phyloP scores from a whole-genome alignment of 2,888 invertebrate species.

The Cylloceria caligata region DNA sequence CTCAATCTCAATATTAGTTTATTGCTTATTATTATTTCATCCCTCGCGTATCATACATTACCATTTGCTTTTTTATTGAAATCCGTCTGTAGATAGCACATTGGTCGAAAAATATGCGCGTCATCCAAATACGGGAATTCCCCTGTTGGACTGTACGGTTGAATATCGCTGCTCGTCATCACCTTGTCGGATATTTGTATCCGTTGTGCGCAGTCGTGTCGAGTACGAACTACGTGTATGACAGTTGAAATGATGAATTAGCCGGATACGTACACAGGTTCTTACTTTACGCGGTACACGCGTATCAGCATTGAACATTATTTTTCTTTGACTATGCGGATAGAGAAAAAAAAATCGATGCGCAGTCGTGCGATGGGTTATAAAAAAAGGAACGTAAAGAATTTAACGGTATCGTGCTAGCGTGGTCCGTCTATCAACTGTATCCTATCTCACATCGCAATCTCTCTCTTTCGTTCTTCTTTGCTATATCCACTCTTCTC shows the following conservation, averaged over 20 bases:
- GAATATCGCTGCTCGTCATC: conserved; percentile 22
- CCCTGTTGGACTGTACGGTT: neutral
- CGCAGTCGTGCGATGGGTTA: conserved; percentile 62
- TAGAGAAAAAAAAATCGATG: conserved; percentile 48
- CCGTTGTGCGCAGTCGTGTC: neutral
- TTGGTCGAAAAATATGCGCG: neutral
- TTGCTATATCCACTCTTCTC: neutral
- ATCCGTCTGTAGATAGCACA: conserved; percentile 9
- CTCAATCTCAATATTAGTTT: conserved; percentile 52
- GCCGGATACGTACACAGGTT: conserved; percentile 45
- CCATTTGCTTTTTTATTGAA: conserved; percentile 24
- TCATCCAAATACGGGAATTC: neutral
- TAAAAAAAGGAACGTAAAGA: conserved; percentile 77
- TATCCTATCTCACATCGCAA: conserved; percentile 35
- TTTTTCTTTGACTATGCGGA: conserved; percentile 67
- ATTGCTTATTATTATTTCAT: conserved; percentile 33
- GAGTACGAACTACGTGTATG: neutral
- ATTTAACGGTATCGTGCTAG: conserved; percentile 73
- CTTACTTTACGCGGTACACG: conserved; percentile 33
- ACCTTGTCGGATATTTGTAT: conserved; percentile 27
- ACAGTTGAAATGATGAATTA: conserved; percentile 36
- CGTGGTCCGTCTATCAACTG: conserved; percentile 41
- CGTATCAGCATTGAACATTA: conserved; percentile 33
- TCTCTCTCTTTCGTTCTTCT: conserved; percentile 20
- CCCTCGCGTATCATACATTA: conserved; percentile 11